Base-by-base conservation (phyloP, 2,888 invertebrate genomes). In the Ormia ochracea region DNA sequence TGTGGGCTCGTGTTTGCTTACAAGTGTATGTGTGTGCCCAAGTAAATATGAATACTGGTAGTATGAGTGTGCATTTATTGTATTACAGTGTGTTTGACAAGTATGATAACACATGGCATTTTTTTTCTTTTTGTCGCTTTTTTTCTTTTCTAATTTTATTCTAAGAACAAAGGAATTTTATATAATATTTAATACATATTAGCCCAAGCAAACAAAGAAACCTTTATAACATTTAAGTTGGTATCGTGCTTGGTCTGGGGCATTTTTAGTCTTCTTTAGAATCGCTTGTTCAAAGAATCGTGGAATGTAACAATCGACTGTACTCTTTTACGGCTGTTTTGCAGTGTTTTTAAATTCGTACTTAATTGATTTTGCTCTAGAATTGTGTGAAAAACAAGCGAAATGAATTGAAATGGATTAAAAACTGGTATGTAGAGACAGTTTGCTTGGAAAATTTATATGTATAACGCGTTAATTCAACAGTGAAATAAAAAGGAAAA, bases 11-110 rank as follows among this genome's bases (percentile, higher is more conserved):
- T n/a, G n/a, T n/a, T n/a, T n/a, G n/a, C n/a, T n/a, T n/a, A n/a
- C n/a, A n/a, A n/a, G 6, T 36, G 9, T 45, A 6, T 48, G 48
- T 28, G 31, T 50, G 41, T 54, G n/a, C 33, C 10, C 12, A 21
- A 33, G 1, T 33, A 23, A 1, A 45, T 10, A 19, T 45, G 31
- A n/a, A n/a, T n/a, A n/a, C n/a, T n/a, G n/a, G n/a, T n/a, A n/a
- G n/a, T n/a, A 21, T 33, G 17, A 31, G 61, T 31, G 28, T 43
- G 19, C 45, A 26, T 43, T 56, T 26, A 19, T 38, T 66, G n/a
- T 45, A 56, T 48, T 43, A 59, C 69, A 79, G 74, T 66, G 19
- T 68, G 69, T 74, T 56, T 63, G 36, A 61, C 54, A 76, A 76
- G 68, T 68, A 54, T 68, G 66, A 52, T 21, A 48, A 58, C 59